Evolutionary conservation across 2,113 vertebrate genomes (phyloP).

Genomic region (Alouatta palliata): DNA sequence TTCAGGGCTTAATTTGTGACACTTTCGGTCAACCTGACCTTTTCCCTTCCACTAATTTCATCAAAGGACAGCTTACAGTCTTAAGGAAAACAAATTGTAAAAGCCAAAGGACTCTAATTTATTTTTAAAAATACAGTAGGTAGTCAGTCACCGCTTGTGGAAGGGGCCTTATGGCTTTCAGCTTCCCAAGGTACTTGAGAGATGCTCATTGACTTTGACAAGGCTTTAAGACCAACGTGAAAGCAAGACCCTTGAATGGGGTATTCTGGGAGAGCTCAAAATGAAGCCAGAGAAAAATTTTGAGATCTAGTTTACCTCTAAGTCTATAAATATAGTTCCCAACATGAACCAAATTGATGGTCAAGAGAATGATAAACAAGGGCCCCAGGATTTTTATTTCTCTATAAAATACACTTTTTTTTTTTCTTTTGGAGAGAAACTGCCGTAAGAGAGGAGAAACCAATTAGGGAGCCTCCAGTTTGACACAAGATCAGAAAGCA

Average conservation of each 20-base stretch:
- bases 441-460: slow-evolving; percentile 41
- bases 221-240: neutral
- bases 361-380: slow-evolving; percentile 57
- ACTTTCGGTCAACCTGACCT: neutral
- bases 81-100: neutral
- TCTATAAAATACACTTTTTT: slow-evolving; percentile 28
- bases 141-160: neutral
- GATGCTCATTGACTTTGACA: neutral
- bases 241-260: neutral
- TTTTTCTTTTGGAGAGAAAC: neutral
- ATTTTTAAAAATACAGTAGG: neutral
- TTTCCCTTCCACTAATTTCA: neutral
- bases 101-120: neutral
- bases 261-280: neutral
- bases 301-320: neutral
- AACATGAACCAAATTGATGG: slow-evolving; percentile 28
- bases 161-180: neutral
- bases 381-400: slow-evolving; percentile 10
- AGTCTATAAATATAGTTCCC: neutral
- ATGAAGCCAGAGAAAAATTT: neutral
- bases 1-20: neutral
- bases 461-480: slow-evolving; percentile 8
- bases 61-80: neutral
- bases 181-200: neutral
- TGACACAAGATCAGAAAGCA: slow-evolving; percentile 20